Percentiles rank a stretch among this genome's conserved stretches.
Conservation (phyloP, 2,888 invertebrate species). For the Idaea dimidiata region DNA sequence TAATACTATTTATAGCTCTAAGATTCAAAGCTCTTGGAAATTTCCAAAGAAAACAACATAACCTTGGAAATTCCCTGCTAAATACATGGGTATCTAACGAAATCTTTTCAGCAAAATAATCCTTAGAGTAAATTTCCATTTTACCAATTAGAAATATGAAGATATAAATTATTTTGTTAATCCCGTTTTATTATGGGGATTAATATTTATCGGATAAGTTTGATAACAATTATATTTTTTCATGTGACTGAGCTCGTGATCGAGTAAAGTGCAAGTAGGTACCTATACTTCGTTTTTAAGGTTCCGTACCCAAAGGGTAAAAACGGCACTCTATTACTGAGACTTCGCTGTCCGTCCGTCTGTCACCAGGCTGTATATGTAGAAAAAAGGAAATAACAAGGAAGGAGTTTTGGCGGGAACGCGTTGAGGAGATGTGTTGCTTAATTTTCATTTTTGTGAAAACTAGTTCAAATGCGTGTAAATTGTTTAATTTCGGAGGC, state of each 20-base stretch:
- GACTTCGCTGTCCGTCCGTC: too few species aligned
- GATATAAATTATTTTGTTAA: not conserved
- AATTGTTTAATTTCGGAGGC: too few species aligned
- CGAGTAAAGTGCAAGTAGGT: not conserved
- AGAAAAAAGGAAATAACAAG: too few species aligned
- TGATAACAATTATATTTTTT: not conserved
- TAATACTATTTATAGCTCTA: not conserved
- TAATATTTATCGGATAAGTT: not conserved
- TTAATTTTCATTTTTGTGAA: too few species aligned
- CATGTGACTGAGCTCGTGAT: not conserved
- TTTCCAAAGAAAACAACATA: not conserved
- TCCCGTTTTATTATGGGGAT: not conserved
- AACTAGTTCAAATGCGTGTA: too few species aligned
- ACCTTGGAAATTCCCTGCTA: not conserved
- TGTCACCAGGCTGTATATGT: too few species aligned
- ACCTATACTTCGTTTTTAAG: too few species aligned
- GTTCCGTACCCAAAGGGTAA: too few species aligned
- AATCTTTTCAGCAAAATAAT: not conserved
- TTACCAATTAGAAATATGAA: not conserved
- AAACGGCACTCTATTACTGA: too few species aligned
- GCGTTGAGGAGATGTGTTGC: too few species aligned
- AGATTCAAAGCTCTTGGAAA: not conserved
- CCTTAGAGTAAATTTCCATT: not conserved
- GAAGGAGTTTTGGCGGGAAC: too few species aligned
- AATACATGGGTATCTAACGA: not conserved